These are phyloP conservation scores for Helostoma temminkii DNA, from an alignment of 2,797 vertebrate genomes.

Conservation along the genomic window DNA sequence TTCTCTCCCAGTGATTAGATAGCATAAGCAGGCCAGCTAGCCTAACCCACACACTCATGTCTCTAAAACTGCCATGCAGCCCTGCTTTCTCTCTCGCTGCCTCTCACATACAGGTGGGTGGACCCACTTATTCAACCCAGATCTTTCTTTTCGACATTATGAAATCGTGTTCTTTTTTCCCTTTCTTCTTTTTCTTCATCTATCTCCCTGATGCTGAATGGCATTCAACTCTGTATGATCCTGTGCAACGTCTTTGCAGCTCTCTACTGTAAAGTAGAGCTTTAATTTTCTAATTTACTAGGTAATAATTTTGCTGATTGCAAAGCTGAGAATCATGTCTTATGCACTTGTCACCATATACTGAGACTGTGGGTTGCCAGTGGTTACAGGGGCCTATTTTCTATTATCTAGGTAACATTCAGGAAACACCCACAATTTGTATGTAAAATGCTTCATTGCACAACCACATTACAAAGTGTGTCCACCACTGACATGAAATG, in stretches of 20 bases:
- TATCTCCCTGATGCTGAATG: slow-evolving; percentile 61
- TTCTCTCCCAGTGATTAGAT: slow-evolving; percentile 85
- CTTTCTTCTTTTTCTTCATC: slow-evolving; percentile 67
- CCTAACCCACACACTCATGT: slow-evolving; percentile 88
- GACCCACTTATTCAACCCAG: slow-evolving; percentile 88
- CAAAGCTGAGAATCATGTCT: slow-evolving; percentile 46
- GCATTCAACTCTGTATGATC: slow-evolving; percentile 45
- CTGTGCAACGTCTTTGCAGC: slow-evolving; percentile 15
- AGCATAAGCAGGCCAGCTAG: slow-evolving; percentile 82
- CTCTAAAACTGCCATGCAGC: slow-evolving; percentile 83
- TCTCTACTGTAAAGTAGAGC: slow-evolving; percentile 13
- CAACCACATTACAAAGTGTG: slow-evolving; percentile 50
- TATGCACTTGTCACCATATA: slow-evolving; percentile 50
- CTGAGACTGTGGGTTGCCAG: slow-evolving; percentile 73
- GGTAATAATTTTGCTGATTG: slow-evolving; percentile 51
- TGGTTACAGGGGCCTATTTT: slow-evolving; percentile 78
- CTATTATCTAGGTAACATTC: slow-evolving; percentile 74
- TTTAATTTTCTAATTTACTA: slow-evolving; percentile 49
- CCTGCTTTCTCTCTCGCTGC: slow-evolving; percentile 78
- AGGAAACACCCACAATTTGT: slow-evolving; percentile 81
- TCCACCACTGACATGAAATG: slow-evolving; percentile 44
- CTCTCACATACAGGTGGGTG: slow-evolving; percentile 88
- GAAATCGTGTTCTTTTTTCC: slow-evolving; percentile 75
- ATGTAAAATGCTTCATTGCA: slow-evolving; percentile 54
- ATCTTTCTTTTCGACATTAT: slow-evolving; percentile 86